Percentiles rank a stretch among this genome's conserved stretches.
These are phyloP conservation scores for Diadegma fenestrale DNA, from an alignment of 2,888 invertebrate species.

Conservation along the genomic window DNA sequence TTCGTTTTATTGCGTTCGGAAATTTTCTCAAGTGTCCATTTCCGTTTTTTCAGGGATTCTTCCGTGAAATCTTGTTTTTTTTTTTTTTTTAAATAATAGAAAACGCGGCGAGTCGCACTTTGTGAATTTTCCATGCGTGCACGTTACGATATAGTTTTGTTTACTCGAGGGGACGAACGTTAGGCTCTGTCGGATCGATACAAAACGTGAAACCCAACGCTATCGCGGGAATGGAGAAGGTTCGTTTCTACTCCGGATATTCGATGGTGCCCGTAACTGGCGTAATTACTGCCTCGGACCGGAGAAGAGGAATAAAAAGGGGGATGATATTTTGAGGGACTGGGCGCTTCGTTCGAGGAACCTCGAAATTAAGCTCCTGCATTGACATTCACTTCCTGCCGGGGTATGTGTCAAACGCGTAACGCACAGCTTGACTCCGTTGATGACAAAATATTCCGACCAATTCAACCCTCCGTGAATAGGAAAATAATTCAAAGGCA, in stretches of 20 bases:
- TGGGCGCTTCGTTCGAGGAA: slow-evolving; percentile 53
- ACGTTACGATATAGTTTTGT: not conserved
- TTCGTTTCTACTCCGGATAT: slow-evolving; percentile 64
- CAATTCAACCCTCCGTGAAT: not conserved
- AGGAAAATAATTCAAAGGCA: slow-evolving; percentile 1
- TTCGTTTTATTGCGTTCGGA: not conserved
- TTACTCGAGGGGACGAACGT: not conserved
- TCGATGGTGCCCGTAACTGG: slow-evolving; percentile 63
- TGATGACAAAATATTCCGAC: slow-evolving; percentile 20
- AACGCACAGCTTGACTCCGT: slow-evolving; percentile 17
- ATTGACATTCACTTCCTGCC: slow-evolving; percentile 60
- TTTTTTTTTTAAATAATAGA: slow-evolving; percentile 10
- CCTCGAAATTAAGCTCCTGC: slow-evolving; percentile 57
- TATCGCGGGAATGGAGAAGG: slow-evolving; percentile 57
- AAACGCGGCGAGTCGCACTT: not conserved
- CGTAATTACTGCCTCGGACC: slow-evolving; percentile 62
- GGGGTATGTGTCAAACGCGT: not conserved
- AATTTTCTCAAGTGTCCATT: not conserved
- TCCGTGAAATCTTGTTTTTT: slow-evolving; percentile 32
- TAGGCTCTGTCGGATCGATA: slow-evolving; percentile 52
- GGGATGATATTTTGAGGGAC: slow-evolving; percentile 63
- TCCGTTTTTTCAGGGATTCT: not conserved
- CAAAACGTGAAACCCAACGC: slow-evolving; percentile 19
- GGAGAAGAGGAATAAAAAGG: slow-evolving; percentile 29
- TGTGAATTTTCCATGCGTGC: not conserved